Evolutionary conservation across 2,888 invertebrate genomes (phyloP).

Genomic region (Timema cristinae): DNA sequence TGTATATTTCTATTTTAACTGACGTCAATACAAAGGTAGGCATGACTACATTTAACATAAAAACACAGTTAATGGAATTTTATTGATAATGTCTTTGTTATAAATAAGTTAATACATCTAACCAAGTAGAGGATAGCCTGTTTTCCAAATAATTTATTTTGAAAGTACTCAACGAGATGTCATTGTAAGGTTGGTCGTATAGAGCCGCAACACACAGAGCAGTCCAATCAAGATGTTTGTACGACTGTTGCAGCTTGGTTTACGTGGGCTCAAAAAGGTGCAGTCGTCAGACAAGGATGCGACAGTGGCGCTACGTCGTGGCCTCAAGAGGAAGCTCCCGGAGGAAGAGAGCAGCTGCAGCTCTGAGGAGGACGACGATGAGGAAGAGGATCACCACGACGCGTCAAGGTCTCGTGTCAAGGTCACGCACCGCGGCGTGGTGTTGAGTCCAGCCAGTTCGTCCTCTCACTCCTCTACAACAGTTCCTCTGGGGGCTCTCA

Average conservation of each 20-base stretch:
- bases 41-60: too few species aligned
- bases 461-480: conserved; percentile 56
- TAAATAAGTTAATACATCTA: too few species aligned
- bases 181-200: too few species aligned
- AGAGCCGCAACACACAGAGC: conserved; percentile 37
- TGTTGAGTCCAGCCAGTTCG: conserved; percentile 58
- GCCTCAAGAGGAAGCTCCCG: conserved; percentile 57
- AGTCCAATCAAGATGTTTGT: conserved; percentile 20
- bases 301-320: conserved; percentile 41
- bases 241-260: conserved; percentile 28
- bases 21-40: too few species aligned
- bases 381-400: conserved; percentile 43
- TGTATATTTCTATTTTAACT: too few species aligned
- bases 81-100: too few species aligned
- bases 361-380: conserved; percentile 51
- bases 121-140: too few species aligned
- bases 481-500: conserved; percentile 33
- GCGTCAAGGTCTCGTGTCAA: conserved; percentile 30
- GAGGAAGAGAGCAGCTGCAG: conserved; percentile 47
- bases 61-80: too few species aligned
- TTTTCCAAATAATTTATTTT: too few species aligned
- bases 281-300: conserved; percentile 27
- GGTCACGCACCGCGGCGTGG: conserved; percentile 48
- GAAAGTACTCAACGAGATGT: too few species aligned
- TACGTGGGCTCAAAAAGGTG: conserved; percentile 27